Conservation (phyloP, 2,888 invertebrate genomes). For the Mimumesa dahlbomi region DNA sequence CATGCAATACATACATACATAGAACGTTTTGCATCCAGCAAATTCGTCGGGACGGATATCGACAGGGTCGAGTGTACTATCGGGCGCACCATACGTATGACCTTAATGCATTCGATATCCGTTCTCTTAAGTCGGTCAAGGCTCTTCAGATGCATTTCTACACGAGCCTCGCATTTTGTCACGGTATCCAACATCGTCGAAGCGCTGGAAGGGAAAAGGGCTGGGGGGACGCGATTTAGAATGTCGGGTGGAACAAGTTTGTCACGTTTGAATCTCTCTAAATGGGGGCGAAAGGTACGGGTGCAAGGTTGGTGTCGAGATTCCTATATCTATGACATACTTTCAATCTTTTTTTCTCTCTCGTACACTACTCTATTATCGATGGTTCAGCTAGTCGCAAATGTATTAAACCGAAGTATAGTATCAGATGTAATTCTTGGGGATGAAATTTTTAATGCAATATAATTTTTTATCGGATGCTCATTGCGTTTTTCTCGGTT, state of each 20-base stretch:
- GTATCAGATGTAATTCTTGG: slow-evolving; percentile 20
- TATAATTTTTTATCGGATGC: too few relatives aligned
- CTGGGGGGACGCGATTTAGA: not conserved
- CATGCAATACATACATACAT: too few relatives aligned
- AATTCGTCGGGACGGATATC: slow-evolving; percentile 15
- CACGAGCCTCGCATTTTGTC: slow-evolving; percentile 3
- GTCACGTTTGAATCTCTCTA: too few relatives aligned
- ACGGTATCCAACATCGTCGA: not conserved
- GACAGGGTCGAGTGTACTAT: slow-evolving; percentile 9
- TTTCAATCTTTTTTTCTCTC: too few relatives aligned
- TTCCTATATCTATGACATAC: too few relatives aligned
- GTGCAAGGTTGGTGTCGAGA: not conserved
- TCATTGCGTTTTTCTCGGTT: too few relatives aligned
- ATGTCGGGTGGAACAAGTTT: not conserved
- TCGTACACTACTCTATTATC: too few relatives aligned
- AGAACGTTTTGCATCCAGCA: not conserved
- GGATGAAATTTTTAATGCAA: slow-evolving; percentile 41
- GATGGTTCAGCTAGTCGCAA: too few relatives aligned
- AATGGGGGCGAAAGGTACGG: too few relatives aligned
- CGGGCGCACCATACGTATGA: slow-evolving; percentile 7
- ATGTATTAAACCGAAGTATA: too few relatives aligned
- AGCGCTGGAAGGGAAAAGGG: not conserved
- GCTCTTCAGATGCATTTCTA: slow-evolving; percentile 34
- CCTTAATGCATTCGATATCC: slow-evolving; percentile 52
- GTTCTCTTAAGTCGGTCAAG: slow-evolving; percentile 57